Conservation (phyloP, 2,113 vertebrate genomes). For the Gorilla gorilla region DNA sequence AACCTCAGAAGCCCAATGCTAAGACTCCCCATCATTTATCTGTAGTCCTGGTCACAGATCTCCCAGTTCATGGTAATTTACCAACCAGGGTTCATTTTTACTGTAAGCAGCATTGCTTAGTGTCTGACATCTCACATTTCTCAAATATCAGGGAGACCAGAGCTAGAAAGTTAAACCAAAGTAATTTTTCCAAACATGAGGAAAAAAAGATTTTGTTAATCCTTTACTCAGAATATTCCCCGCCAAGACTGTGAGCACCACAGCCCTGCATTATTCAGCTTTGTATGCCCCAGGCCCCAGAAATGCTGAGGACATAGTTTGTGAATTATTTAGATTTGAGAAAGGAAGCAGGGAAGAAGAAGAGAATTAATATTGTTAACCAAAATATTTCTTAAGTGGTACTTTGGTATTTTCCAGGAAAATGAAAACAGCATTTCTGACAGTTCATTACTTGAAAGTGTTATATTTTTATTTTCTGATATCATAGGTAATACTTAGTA, state of each 20-base stretch:
- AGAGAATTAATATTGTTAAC: not conserved
- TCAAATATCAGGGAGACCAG: not conserved
- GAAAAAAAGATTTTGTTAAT: not conserved
- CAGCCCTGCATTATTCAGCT: not conserved
- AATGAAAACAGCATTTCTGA: not conserved
- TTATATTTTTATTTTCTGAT: not conserved
- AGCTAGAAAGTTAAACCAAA: not conserved
- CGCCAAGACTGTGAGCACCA: not conserved
- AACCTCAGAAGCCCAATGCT: not conserved
- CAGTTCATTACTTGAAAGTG: not conserved
- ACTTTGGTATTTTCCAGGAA: conserved; percentile 20
- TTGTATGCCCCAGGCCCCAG: not conserved
- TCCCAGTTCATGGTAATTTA: not conserved
- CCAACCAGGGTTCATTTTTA: not conserved
- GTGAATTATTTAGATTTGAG: not conserved
- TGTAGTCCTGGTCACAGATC: not conserved
- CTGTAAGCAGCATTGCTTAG: not conserved
- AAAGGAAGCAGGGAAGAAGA: not conserved
- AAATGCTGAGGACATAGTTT: not conserved
- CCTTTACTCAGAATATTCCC: not conserved
- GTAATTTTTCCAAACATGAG: not conserved
- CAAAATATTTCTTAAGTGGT: not conserved
- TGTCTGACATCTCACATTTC: not conserved
- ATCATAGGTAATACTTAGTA: not conserved
- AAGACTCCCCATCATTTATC: not conserved